Conservation (phyloP, 2,113 vertebrate genomes). For the Tachycineta bicolor region DNA sequence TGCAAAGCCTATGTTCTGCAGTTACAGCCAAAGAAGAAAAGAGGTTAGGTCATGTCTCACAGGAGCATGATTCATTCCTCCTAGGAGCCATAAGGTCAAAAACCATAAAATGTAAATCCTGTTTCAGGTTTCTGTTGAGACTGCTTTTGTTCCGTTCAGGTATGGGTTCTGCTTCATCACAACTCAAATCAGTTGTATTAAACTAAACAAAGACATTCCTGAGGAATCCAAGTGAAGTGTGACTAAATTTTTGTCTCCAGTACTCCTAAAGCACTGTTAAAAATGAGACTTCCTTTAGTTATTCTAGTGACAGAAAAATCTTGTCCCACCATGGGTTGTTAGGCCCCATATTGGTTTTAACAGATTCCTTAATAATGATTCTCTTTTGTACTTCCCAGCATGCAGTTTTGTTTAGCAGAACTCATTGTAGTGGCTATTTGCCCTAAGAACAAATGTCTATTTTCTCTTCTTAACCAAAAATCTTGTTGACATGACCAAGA, state of each 20-base stretch:
- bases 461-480: neutral
- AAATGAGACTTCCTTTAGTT: constrained; percentile 61
- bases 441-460: neutral
- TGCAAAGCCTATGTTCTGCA: neutral
- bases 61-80: constrained; percentile 48
- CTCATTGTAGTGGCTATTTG: neutral
- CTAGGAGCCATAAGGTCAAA: constrained; percentile 27
- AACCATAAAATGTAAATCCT: constrained; percentile 29
- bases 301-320: constrained; percentile 23
- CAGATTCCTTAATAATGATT: constrained; percentile 48
- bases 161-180: constrained; percentile 34
- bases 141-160: constrained; percentile 60
- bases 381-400: constrained; percentile 67
- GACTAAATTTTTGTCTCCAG: constrained; percentile 75
- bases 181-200: constrained; percentile 42
- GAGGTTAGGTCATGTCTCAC: neutral
- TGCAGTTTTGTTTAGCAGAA: neutral
- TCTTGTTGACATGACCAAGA: neutral
- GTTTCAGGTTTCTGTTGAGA: constrained; percentile 62
- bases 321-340: constrained; percentile 55
- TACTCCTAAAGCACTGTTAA: constrained; percentile 66
- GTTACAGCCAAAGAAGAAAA: neutral
- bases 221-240: constrained; percentile 64
- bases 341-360: constrained; percentile 43
- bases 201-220: constrained; percentile 75